Conservation (phyloP, 1,140 invertebrate genomes). For the Drosophila seguyi region DNA sequence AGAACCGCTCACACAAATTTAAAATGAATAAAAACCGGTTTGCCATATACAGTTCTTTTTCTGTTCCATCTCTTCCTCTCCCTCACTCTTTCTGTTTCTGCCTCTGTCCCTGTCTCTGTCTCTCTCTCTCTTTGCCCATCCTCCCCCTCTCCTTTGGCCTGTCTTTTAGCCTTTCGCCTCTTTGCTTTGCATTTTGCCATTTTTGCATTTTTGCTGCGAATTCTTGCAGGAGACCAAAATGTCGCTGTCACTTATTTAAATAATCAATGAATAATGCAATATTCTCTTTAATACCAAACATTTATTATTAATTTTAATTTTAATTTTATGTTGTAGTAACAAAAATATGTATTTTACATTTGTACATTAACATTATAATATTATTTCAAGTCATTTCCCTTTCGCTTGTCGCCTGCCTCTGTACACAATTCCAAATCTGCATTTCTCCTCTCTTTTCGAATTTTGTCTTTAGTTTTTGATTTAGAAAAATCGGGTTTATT, state of each 20-base stretch:
- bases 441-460: neutral
- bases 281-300: neutral
- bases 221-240: constrained; percentile 41
- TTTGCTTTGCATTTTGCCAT: constrained; percentile 26
- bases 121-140: constrained; percentile 1
- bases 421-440: neutral
- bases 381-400: neutral
- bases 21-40: constrained; percentile 71
- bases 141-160: constrained; percentile 4
- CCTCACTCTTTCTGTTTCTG: neutral
- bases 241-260: neutral
- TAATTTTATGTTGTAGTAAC: neutral
- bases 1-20: constrained; percentile 58
- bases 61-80: constrained; percentile 1
- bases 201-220: constrained; percentile 27
- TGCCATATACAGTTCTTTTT: constrained; percentile 67
- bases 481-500: neutral
- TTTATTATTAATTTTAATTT: too few relatives aligned
- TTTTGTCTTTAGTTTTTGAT: neutral
- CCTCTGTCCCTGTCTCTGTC: neutral
- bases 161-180: constrained; percentile 21
- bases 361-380: neutral
- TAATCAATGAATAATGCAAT: too few relatives aligned
- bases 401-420: neutral
- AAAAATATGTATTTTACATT: neutral